Base-by-base conservation (phyloP, 2,797 vertebrate genomes). In the Channa striata region DNA sequence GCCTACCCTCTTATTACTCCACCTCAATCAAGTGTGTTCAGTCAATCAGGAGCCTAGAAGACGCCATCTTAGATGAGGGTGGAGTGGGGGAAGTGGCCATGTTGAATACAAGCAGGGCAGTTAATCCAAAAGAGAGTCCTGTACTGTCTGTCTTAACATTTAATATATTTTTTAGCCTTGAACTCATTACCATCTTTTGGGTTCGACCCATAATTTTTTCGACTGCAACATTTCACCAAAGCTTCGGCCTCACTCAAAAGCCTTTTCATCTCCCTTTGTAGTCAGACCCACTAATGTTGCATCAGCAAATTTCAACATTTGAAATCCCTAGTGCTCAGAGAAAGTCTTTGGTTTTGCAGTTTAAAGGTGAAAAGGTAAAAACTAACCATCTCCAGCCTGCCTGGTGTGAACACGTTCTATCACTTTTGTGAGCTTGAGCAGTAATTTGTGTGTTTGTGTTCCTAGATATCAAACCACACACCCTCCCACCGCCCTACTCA, bases 381-480 rank as follows among this genome's bases (percentile, higher is more conserved):
- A 51, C 43, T n/a, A 40, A 43, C 20, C 17, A 33, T 37, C 46
- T 48, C 19, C 25, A 39, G 34, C 16, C 0, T 36, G 43, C 23
- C 20, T 47, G 40, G 10, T 42, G 25, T 40, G 46, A 20, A 66
- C 2, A 34, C 36, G 47, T 39, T 11, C 14, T 37, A 57, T 63
- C 51, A 33, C 58, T 53, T 42, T 3, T 10, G 5, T 34, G 49
- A 36, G n/a, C 34, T 17, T 53, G 17, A 68, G 20, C 56, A n/a
- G 42, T 47, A 23, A 60, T 62, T 53, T 65, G 50, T 56, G 53
- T 68, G 21, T 65, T 77, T 59, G 33, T 59, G 14, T 71, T 59
- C 36, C 21, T 44, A 40, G 37, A 61, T 50, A 44, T 54, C 36
- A 43, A 39, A 36, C 37, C 36, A 6, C 8, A 17, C 4, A 12